These are phyloP conservation scores for Stenolophus ochropezus DNA, from an alignment of 2,888 invertebrate species.

Conservation along the genomic window DNA sequence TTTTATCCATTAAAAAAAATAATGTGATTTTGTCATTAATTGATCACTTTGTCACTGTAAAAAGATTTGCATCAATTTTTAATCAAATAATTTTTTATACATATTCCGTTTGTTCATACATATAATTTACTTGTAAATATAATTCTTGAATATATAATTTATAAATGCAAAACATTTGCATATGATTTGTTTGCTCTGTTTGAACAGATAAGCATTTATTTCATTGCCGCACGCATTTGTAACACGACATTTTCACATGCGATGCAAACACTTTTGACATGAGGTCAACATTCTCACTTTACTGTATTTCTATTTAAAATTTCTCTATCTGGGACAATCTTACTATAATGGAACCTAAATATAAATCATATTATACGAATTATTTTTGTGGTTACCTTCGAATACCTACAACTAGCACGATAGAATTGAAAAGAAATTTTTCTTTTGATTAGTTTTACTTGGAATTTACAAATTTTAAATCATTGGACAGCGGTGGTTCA, in stretches of 20 bases:
- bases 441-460: neutral
- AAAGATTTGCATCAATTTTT: slow-evolving; percentile 23
- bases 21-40: no score
- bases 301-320: slow-evolving; percentile 2
- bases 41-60: no score
- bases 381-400: neutral
- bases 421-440: neutral
- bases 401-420: neutral
- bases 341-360: neutral
- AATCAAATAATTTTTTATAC: slow-evolving; percentile 19
- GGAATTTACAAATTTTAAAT: neutral
- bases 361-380: neutral
- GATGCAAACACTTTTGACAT: slow-evolving; percentile 21
- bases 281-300: slow-evolving; percentile 27
- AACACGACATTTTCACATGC: slow-evolving; percentile 39
- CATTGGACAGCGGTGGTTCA: no score
- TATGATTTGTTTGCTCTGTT: slow-evolving; percentile 47
- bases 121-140: slow-evolving; percentile 39
- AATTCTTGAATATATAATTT: slow-evolving; percentile 46
- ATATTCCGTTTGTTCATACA: slow-evolving; percentile 18
- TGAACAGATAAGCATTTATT: slow-evolving; percentile 51
- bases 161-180: slow-evolving; percentile 44
- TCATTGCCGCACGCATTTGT: slow-evolving; percentile 35
- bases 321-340: neutral
- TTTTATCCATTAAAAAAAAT: no score